These are phyloP conservation scores for Cynopterus sphinx DNA, from an alignment of 2,797 vertebrate genomes.

Conservation along the genomic window DNA sequence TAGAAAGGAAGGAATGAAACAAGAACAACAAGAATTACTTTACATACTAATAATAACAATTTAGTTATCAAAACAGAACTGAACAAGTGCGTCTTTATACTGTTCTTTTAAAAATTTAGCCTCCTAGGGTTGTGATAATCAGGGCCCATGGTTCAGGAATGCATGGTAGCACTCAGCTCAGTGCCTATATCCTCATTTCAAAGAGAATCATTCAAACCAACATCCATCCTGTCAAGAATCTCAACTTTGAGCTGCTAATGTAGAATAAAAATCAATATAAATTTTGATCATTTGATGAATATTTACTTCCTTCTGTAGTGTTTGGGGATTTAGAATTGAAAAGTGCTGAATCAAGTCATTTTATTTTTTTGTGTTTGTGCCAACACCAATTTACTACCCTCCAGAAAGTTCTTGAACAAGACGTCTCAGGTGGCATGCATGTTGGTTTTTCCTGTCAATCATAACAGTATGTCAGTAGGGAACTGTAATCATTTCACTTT, in stretches of 20 bases:
- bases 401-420: constrained; percentile 89
- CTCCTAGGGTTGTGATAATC: constrained; percentile 84
- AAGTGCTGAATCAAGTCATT: constrained; percentile 93
- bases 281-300: constrained; percentile 93
- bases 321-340: constrained; percentile 86
- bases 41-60: constrained; percentile 86
- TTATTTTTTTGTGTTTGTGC: constrained; percentile 90
- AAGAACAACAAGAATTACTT: constrained; percentile 84
- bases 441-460: constrained; percentile 90
- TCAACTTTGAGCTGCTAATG: constrained; percentile 91
- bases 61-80: constrained; percentile 86
- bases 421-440: constrained; percentile 86
- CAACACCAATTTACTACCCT: constrained; percentile 90
- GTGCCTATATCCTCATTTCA: constrained; percentile 88
- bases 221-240: constrained; percentile 86
- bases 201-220: constrained; percentile 91
- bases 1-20: constrained; percentile 72
- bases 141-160: constrained; percentile 86
- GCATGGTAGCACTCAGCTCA: constrained; percentile 82
- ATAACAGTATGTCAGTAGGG: constrained; percentile 86
- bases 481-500: constrained; percentile 88
- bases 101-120: constrained; percentile 83
- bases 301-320: constrained; percentile 88
- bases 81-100: constrained; percentile 83
- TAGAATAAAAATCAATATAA: constrained; percentile 92